Conservation (phyloP, 2,888 invertebrate genomes). For the Argyresthia goedartella region DNA sequence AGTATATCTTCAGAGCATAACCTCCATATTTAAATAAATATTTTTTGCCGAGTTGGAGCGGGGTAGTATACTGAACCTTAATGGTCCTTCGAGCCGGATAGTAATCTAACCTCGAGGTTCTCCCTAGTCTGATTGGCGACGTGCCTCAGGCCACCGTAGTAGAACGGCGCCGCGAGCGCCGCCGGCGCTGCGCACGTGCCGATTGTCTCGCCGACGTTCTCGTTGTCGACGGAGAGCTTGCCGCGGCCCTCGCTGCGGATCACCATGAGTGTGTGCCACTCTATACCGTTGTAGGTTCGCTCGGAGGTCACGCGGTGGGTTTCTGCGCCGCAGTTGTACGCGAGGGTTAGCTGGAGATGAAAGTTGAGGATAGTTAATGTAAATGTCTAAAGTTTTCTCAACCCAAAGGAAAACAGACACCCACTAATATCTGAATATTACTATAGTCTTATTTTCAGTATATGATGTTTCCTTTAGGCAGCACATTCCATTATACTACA, state of each 20-base stretch:
- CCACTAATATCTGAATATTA: too few species aligned
- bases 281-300: conserved; percentile 75
- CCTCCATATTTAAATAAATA: too few species aligned
- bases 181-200: conserved; percentile 59
- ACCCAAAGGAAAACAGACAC: too few species aligned
- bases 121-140: conserved; percentile 35
- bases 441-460: too few species aligned
- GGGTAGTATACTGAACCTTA: too few species aligned
- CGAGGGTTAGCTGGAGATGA: conserved; percentile 70
- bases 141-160: conserved; percentile 81
- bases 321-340: conserved; percentile 80
- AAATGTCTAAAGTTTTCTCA: too few species aligned
- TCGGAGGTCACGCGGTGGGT: conserved; percentile 70
- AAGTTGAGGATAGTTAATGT: background rate
- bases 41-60: too few species aligned
- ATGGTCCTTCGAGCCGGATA: too few species aligned
- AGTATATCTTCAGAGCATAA: too few species aligned
- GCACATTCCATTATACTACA: too few species aligned
- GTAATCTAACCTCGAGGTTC: conserved; percentile 18
- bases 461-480: too few species aligned
- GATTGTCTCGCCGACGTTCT: conserved; percentile 59
- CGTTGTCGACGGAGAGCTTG: conserved; percentile 76
- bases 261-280: conserved; percentile 85
- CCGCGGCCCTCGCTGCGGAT: conserved; percentile 74
- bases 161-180: conserved; percentile 78